Evolutionary conservation across 2,888 invertebrate genomes (phyloP), one percentile per base, ranked within the genome.

Genomic region (Sphecodes monilicornis): DNA sequence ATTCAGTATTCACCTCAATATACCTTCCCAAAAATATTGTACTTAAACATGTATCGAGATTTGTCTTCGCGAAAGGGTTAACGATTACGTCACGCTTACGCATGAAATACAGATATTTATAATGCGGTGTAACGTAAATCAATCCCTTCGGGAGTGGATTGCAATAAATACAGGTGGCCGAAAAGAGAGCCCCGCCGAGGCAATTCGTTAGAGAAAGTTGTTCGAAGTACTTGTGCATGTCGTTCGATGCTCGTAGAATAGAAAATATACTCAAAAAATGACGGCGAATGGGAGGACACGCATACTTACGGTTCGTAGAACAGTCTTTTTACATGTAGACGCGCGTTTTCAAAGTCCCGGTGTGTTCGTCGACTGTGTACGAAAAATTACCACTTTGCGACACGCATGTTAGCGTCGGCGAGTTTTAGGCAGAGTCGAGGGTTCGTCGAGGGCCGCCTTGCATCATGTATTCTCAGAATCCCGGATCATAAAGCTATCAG

Each of bases 231-330:
- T 90, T 90, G 89, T 87, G 89, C 89, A 74, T 83, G 57, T 72
- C 73, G 60, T 80, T 78, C 69, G 60, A 71, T 80, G 84, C 26
- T 76, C 36, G 72, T 54, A 86, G 78, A 71, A 77, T 83, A 80
- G n/a, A 64, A 78, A 81, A 76, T 77, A 54, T 54, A 54, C 54
- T n/a, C 83, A 74, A 81, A 71, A 29, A 78, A 69, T 39, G 80
- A 46, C 50, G 68, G 86, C 39, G 54, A 39, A 68, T 36, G 13
- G 68, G 39, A 77, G 84, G 87, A 91, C 89, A 90, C 87, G 91
- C 91, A 91, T 87, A 88, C 85, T 91, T 80, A 81, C 76, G 87
- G 29, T n/a, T 85, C 66, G 76, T 81, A 70, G 77, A 87, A 88
- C 90, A 90, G 90, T 90, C 88, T 90, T 91, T 54, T 89, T 76